Evolutionary conservation across 53 echinoderm and acorn worm genomes (phyloP).

Genomic region (Apostichopus leukothele): DNA sequence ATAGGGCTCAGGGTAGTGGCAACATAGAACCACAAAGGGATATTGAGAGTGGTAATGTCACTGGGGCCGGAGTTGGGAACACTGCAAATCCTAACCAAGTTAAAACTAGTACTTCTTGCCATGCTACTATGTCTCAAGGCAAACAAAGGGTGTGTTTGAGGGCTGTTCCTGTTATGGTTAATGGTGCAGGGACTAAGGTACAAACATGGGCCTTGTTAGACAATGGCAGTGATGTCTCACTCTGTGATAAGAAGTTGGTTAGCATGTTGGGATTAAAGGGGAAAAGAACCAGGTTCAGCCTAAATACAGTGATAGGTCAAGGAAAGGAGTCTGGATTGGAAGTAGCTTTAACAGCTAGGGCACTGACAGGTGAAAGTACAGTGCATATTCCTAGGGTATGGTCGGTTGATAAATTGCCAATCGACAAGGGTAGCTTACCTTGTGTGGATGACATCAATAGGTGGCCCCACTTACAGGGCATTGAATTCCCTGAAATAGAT

Average conservation of each 20-base stretch:
- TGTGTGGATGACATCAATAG: slow-evolving; percentile 9
- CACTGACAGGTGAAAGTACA: not conserved
- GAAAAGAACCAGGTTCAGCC: slow-evolving; percentile 1
- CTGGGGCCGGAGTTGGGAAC: slow-evolving; percentile 24
- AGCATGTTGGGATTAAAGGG: slow-evolving; percentile 8
- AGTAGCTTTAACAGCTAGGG: not conserved
- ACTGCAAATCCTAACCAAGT: not conserved
- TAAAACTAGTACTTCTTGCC: slow-evolving; percentile 7
- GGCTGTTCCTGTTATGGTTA: slow-evolving; percentile 8
- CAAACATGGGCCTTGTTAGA: slow-evolving; percentile 51
- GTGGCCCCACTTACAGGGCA: slow-evolving; percentile 42
- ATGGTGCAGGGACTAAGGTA: slow-evolving; percentile 21
- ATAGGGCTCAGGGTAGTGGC: not conserved
- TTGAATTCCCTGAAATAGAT: slow-evolving; percentile 21
- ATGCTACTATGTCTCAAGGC: not conserved
- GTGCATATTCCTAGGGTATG: not conserved
- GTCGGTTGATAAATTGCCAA: slow-evolving; percentile 30
- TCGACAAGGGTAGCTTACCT: slow-evolving; percentile 37
- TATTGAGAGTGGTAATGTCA: not conserved
- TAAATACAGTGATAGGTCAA: slow-evolving; percentile 21
- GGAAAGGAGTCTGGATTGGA: not conserved
- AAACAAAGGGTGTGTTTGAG: slow-evolving; percentile 13
- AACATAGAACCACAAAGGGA: slow-evolving; percentile 16
- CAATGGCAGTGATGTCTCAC: slow-evolving; percentile 40
- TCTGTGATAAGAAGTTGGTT: slow-evolving; percentile 37